Evolutionary conservation across 2,888 invertebrate genomes (phyloP).

Genomic region (Panopea generosa): DNA sequence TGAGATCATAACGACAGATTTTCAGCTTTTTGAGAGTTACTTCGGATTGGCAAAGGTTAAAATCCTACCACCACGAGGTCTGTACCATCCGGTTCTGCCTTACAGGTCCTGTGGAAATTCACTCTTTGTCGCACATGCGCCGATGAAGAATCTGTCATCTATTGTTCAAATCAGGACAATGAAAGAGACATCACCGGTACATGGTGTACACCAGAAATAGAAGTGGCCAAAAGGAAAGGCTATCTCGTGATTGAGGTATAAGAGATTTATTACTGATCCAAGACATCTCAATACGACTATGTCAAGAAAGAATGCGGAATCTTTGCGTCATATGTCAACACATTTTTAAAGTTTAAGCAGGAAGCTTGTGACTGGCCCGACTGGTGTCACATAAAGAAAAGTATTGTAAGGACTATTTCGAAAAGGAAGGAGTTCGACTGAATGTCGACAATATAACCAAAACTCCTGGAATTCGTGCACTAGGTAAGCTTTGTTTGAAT

Average conservation of each 20-base stretch:
- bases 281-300: constrained; percentile 50
- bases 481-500: constrained; percentile 48
- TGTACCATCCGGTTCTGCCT: constrained; percentile 80
- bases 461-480: constrained; percentile 46
- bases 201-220: constrained; percentile 81
- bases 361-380: constrained; percentile 68
- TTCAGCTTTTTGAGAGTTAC: constrained; percentile 51
- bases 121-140: constrained; percentile 75
- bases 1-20: constrained; percentile 61
- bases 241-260: constrained; percentile 77
- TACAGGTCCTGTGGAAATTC: constrained; percentile 77
- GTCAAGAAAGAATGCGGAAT: constrained; percentile 59
- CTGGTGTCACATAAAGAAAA: constrained; percentile 51
- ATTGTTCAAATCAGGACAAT: constrained; percentile 76
- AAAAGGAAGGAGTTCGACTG: constrained; percentile 53
- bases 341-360: constrained; percentile 69
- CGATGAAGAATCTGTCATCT: constrained; percentile 61
- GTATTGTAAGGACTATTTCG: constrained; percentile 61
- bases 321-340: constrained; percentile 79
- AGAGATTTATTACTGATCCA: constrained; percentile 78
- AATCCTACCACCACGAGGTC: constrained; percentile 67
- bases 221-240: constrained; percentile 75
- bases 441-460: constrained; percentile 34
- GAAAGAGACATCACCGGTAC: constrained; percentile 75
- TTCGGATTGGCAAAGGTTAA: constrained; percentile 71